Conservation (phyloP, 1,140 invertebrate genomes). For the Euura lappo region DNA sequence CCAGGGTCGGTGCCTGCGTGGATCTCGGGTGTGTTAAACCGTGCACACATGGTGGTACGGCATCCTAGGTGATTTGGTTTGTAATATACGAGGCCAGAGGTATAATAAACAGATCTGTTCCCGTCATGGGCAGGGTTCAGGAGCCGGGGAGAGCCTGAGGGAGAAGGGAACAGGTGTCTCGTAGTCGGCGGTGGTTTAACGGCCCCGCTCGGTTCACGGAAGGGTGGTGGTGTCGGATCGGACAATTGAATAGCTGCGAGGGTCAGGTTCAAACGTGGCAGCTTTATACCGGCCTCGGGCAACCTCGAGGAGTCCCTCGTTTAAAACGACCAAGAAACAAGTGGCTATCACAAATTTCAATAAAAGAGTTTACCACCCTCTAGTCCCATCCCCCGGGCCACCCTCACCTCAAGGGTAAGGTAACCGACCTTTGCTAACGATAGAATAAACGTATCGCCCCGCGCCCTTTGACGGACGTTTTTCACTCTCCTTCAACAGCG, state of each 20-base stretch:
- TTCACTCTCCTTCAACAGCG: too few species aligned
- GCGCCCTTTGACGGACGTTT: too few species aligned
- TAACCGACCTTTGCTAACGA: background rate
- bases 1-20: background rate
- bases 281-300: background rate
- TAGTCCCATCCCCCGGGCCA: too few species aligned
- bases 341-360: background rate
- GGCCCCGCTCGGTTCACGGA: background rate
- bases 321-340: background rate
- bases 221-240: background rate
- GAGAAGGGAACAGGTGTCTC: conserved; percentile 6
- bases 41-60: background rate
- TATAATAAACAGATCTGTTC: conserved; percentile 51
- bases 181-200: conserved; percentile 6
- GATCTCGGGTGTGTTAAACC: background rate
- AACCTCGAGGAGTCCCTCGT: background rate
- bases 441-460: background rate
- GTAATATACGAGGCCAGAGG: conserved; percentile 39
- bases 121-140: conserved; percentile 42
- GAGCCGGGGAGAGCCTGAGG: conserved; percentile 10
- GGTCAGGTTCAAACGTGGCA: conserved; percentile 6
- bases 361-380: background rate
- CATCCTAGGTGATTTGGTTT: background rate
- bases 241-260: conserved; percentile 1
- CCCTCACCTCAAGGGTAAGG: too few species aligned